A percentile compares a stretch with the other conserved stretches of the same genome.
These are phyloP conservation scores for Moxostoma hubbsi DNA, from an alignment of 2,797 vertebrate genomes.

Conservation along the genomic window DNA sequence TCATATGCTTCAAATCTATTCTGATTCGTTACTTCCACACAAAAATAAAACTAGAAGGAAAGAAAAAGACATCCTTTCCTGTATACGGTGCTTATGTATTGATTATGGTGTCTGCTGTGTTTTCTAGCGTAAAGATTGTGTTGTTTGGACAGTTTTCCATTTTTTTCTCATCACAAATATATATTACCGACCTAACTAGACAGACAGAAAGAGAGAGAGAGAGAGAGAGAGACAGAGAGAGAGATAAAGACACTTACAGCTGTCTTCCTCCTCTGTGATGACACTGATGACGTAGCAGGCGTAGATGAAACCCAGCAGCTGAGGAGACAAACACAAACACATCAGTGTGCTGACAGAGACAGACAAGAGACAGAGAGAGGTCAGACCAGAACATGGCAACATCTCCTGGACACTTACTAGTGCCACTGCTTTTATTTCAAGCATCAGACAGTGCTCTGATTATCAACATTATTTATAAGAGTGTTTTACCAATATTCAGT, in stretches of 20 bases:
- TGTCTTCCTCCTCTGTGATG: constrained; percentile 91
- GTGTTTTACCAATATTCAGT: no score
- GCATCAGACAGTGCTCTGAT: no score
- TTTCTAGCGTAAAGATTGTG: not conserved
- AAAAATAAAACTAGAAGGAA: not conserved
- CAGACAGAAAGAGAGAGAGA: constrained; percentile 9
- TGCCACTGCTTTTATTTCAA: no score
- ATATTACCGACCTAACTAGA: not conserved
- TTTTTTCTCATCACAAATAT: constrained; percentile 6
- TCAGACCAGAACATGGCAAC: no score
- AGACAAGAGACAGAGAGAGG: not conserved
- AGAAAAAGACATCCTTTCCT: not conserved
- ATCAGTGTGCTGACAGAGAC: constrained; percentile 1
- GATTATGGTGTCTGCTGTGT: not conserved
- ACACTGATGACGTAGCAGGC: constrained; percentile 89
- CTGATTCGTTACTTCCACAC: not conserved
- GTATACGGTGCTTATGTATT: not conserved
- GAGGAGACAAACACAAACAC: constrained; percentile 68
- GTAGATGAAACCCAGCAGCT: constrained; percentile 88
- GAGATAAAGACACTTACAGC: constrained; percentile 81
- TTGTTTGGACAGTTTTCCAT: not conserved
- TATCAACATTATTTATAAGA: no score
- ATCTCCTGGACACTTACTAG: no score
- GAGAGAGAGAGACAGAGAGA: not conserved
- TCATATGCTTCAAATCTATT: constrained; percentile 1